These are phyloP conservation scores for Cromileptes altivelis DNA, from an alignment of 2,113 vertebrate genomes.

Conservation along the genomic window DNA sequence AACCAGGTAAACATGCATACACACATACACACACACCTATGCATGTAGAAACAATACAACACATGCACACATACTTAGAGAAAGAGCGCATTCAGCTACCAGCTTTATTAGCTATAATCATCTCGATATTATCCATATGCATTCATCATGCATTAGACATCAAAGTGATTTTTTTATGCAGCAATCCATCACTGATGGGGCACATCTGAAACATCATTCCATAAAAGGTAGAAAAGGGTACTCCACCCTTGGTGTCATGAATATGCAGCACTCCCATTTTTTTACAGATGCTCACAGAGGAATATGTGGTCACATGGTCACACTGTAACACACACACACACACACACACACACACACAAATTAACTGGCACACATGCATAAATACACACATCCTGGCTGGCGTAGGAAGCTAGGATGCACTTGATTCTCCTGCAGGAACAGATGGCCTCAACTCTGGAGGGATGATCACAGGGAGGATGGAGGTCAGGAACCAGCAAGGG, in stretches of 20 bases:
- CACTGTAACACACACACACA: neutral
- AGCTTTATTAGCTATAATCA: slow-evolving; percentile 60
- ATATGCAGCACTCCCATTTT: slow-evolving; percentile 38
- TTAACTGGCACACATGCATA: slow-evolving; percentile 54
- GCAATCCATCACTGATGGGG: slow-evolving; percentile 34
- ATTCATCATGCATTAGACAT: slow-evolving; percentile 59
- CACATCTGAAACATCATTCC: slow-evolving; percentile 30
- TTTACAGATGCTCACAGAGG: slow-evolving; percentile 1
- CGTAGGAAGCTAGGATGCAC: slow-evolving; percentile 37
- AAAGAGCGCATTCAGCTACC: slow-evolving; percentile 14
- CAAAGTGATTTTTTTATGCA: slow-evolving; percentile 43
- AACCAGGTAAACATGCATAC: slow-evolving; percentile 13
- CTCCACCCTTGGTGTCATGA: slow-evolving; percentile 41
- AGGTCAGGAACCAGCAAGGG: slow-evolving; percentile 78
- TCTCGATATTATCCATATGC: slow-evolving; percentile 51
- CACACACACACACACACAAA: slow-evolving; percentile 20
- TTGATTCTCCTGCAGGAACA: slow-evolving; percentile 80
- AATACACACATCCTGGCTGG: slow-evolving; percentile 59
- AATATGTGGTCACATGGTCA: slow-evolving; percentile 41
- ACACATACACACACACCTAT: neutral
- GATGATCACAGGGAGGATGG: slow-evolving; percentile 81
- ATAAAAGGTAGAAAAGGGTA: slow-evolving; percentile 35
- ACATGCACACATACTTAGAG: neutral
- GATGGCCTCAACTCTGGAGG: slow-evolving; percentile 83
- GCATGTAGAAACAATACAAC: slow-evolving; percentile 10